Percentiles rank a stretch among this genome's conserved stretches.
Conservation (phyloP, 2,888 invertebrate genomes). For the Trissoscelio sp. region DNA sequence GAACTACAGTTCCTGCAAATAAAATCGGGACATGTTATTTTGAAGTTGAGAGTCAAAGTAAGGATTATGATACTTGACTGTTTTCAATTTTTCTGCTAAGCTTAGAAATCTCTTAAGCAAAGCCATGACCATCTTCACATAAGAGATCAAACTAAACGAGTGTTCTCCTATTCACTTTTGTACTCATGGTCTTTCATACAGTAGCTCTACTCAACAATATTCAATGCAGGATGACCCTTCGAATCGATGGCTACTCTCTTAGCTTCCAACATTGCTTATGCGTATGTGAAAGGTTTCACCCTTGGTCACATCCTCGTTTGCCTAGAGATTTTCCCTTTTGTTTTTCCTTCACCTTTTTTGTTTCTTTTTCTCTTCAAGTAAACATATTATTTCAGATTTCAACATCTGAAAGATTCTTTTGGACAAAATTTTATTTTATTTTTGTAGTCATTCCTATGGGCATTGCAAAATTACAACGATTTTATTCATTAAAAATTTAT, state of each 20-base stretch:
- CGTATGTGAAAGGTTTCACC: constrained; percentile 18
- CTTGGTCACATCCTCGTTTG: not conserved
- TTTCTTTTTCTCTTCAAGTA: too few species aligned
- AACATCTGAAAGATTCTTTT: too few species aligned
- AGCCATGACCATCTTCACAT: constrained; percentile 3
- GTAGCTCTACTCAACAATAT: constrained; percentile 26
- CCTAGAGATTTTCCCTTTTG: not conserved
- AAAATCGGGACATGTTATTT: too few species aligned
- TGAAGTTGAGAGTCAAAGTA: too few species aligned
- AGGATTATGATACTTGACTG: too few species aligned
- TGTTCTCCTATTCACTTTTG: constrained; percentile 3
- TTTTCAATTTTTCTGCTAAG: not conserved
- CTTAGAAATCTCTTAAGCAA: not conserved
- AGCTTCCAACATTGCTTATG: constrained; percentile 16
- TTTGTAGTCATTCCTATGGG: too few species aligned
- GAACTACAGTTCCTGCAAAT: too few species aligned
- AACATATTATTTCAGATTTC: too few species aligned
- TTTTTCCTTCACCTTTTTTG: not conserved
- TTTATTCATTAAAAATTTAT: too few species aligned
- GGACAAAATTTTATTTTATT: too few species aligned
- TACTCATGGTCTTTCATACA: constrained; percentile 4
- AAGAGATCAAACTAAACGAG: constrained; percentile 9
- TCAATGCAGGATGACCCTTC: constrained; percentile 17
- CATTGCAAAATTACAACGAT: too few species aligned
- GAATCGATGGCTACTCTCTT: constrained; percentile 18